phyloP scores from a whole-genome alignment of 2,797 vertebrate genomes.

The Chelmon rostratus region DNA sequence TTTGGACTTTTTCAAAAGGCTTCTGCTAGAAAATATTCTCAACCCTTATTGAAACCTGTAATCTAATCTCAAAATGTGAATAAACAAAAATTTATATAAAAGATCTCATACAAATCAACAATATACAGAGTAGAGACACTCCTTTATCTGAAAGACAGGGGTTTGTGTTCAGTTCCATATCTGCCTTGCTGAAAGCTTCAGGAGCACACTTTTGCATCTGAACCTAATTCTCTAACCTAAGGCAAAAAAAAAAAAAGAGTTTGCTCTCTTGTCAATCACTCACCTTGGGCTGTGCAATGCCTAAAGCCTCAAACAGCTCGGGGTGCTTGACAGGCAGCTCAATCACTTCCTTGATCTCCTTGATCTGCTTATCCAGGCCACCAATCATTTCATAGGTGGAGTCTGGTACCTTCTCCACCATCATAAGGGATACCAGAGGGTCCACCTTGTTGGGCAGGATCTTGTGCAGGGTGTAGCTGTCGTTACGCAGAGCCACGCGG shows the following conservation, averaged over 20 bases:
- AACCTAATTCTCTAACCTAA: not conserved
- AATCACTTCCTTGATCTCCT: slow-evolving; percentile 99
- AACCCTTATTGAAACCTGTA: not conserved
- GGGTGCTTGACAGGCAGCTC: slow-evolving; percentile 98
- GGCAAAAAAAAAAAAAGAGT: not conserved
- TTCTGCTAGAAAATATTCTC: not conserved
- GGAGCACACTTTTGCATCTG: not conserved
- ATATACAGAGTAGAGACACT: not conserved
- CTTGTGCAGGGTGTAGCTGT: slow-evolving; percentile 99
- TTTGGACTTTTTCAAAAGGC: not conserved
- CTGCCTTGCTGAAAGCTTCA: not conserved
- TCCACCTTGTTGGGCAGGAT: slow-evolving; percentile 99
- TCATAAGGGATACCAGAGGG: slow-evolving; percentile 98
- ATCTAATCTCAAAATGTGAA: not conserved
- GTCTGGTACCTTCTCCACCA: slow-evolving; percentile 99
- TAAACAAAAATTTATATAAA: not conserved
- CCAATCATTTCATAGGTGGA: slow-evolving; percentile 99
- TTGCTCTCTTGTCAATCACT: slow-evolving; percentile 30
- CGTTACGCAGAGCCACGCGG: slow-evolving; percentile 95
- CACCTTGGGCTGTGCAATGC: slow-evolving; percentile 98
- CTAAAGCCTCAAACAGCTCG: slow-evolving; percentile 96
- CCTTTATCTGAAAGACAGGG: not conserved
- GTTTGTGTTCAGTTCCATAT: not conserved
- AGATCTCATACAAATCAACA: not conserved
- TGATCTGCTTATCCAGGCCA: slow-evolving; percentile 98